phyloP scores from a whole-genome alignment of 2,113 vertebrate species.

The Calidris pugnax region DNA sequence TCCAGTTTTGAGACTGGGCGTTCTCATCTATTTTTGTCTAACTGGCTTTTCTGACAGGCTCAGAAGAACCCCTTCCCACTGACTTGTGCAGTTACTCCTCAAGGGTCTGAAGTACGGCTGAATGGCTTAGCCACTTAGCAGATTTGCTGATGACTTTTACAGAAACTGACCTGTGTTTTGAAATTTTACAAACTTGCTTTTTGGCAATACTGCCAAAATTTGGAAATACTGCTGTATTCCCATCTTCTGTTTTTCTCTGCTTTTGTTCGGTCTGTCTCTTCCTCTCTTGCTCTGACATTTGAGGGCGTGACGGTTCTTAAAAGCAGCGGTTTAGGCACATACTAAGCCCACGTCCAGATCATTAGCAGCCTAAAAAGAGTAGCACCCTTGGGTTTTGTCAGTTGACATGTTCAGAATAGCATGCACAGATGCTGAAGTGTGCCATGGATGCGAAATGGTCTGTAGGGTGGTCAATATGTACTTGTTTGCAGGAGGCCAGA shows the following conservation, averaged over 20 bases:
- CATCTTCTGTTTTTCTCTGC: neutral
- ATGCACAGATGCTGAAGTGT: neutral
- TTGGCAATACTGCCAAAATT: neutral
- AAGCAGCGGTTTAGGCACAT: neutral
- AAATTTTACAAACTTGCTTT: neutral
- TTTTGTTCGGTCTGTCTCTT: neutral
- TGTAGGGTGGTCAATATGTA: neutral
- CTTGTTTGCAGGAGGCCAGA: neutral
- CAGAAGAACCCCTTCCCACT: neutral
- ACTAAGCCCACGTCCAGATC: neutral
- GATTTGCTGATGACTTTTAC: neutral
- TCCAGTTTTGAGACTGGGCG: neutral
- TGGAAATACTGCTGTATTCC: neutral
- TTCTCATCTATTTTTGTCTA: neutral
- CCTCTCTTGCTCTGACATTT: neutral
- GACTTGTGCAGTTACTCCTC: neutral
- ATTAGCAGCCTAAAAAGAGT: neutral
- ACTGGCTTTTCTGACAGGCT: neutral
- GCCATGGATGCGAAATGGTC: neutral
- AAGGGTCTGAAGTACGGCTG: neutral
- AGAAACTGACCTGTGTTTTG: neutral
- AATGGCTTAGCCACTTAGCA: neutral
- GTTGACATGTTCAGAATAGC: rapidly evolving
- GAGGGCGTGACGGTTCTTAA: rapidly evolving
- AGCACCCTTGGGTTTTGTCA: neutral